Base-by-base conservation (phyloP, 1,140 invertebrate species). In the Papilio xuthus region DNA sequence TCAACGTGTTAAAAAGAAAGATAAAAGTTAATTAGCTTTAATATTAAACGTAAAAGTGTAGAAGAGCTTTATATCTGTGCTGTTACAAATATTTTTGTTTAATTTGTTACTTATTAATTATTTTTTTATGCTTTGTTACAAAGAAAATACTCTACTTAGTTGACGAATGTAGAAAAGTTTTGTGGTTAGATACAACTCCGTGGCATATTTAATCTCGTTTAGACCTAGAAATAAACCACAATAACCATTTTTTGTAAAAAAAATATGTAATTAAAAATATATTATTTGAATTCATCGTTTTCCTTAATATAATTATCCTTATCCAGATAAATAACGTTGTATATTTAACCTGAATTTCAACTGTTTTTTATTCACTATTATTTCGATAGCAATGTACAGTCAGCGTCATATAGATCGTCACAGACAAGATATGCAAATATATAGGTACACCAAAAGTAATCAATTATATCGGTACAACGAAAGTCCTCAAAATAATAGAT, bases 11-110 rank as follows among this genome's bases (percentile, higher is more conserved):
- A n/a, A n/a, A n/a, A n/a, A 67, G 74, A 41, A 41, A n/a, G 20
- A 60, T 76, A 63, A 63, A 53, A 75, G 63, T 13, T 67, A 13
- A 32, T 63, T 53, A 76, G 73, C 73, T 76, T 76, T 76, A 76
- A 76, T 44, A 63, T 76, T 42, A 76, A 23, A 3, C 26, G 50
- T 53, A 53, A 53, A 53, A 60, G 41, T 3, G 47, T 75, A 75
- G 72, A 63, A n/a, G 74, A 76, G 74, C 50, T 76, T 76, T 44
- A 76, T 76, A 63, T 42, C 26, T 56, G n/a, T 53, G 23, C 26
- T 32, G 28, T 75, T 56, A 56, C 41, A 26, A 73, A 75, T 50
- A 47, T 32, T 37, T n/a, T 47, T 2, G 37, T 72, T 72, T 72
- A n/a, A 7, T 37, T 37, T 37, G 32, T 37, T 37, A 37, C 32